Evolutionary conservation across 2,888 invertebrate genomes (phyloP), one percentile per base, ranked within the genome.

Genomic region (Patella depressa): DNA sequence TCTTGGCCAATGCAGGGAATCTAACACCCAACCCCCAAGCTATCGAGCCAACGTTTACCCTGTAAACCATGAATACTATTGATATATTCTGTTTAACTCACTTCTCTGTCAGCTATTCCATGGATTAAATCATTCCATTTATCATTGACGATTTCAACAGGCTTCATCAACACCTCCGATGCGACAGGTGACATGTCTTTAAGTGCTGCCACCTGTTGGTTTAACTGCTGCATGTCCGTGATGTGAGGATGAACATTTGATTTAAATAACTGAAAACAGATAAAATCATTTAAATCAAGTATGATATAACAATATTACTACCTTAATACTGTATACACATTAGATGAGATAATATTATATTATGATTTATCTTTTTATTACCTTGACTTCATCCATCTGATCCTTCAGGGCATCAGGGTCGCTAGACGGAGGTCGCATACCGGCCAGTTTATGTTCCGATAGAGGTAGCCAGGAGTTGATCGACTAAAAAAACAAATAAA

Each of bases 341-440:
- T 34, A 34, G 34, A 34, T 34, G 9, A 9, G 45, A 0, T 45
- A 45, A 45, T 9, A 45, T 45, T 45, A 45, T 45, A 9, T 45
- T 45, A 45, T 7, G 9, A 45, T 45, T 9, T 45, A 45, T 45
- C 45, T 45, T 45, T 45, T 45, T 7, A 9, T 45, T 83, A 91
- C 91, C 88, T 92, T 91, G 17, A 96, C 93, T 88, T 98, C 97
- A 77, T 97, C 96, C 69, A 97, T 93, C 92, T 99, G 98, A 4
- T 93, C 94, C 45, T 95, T 94, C 0, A 98, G 95, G 0, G 95
- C 94, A 90, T 96, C 96, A 55, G 97, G 94, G 90, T 98, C 98
- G n/a, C 97, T 94, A 0, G 95, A 97, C 0, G 97, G 95, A 0
- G 97, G 95, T 88, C 96, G 95, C 94, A 98, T 96, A 59, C 93